Base-by-base conservation (phyloP, 2,888 invertebrate genomes). In the Actias luna region DNA sequence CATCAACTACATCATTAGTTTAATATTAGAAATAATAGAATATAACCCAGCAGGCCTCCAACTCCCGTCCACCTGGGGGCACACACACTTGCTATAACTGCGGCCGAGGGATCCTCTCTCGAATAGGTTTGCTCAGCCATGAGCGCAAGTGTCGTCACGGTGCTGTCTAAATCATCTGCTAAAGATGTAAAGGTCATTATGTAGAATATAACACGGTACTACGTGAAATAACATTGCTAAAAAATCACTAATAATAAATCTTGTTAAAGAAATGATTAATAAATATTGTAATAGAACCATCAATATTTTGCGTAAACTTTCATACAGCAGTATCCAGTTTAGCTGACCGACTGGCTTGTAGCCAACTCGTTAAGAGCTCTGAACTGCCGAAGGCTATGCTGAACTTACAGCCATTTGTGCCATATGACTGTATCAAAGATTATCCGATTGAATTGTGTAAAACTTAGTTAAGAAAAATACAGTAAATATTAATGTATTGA, bases 231-330 rank as follows among this genome's bases (percentile, higher is more conserved):
- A 52, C 8, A 33, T n/a, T 16, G 1, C 18, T 18, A 39, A n/a
- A 39, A 18, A 7, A 18, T 25, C 27, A 18, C n/a, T 22, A 8
- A 46, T 31, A 61, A 42, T 42, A 42, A 42, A 33, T 31, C 22
- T 65, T 66, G 67, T 63, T 61, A 33, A 70, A 65, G 68, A 66
- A 27, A 35, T 52, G 25, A 35, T 59, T 62, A 62, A 50, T 36
- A 52, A 62, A 58, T 46, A 50, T 58, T 33, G 42, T 52, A 63
- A 55, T 36, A 52, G 35, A 62, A 63, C 70, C 76, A 70, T 75
- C 74, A 75, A 74, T 75, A 74, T 72, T 69, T 75, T 72, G 73
- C 73, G 69, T 75, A 68, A 64, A 72, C 72, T 75, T 75, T 72
- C 73, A 76, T 72, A 73, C 71, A 75, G 69, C 68, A 67, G 68